A percentile compares a stretch with the other conserved stretches of the same genome.
Conservation (phyloP, 2,113 vertebrate genomes). For the Leuciscus idus region DNA sequence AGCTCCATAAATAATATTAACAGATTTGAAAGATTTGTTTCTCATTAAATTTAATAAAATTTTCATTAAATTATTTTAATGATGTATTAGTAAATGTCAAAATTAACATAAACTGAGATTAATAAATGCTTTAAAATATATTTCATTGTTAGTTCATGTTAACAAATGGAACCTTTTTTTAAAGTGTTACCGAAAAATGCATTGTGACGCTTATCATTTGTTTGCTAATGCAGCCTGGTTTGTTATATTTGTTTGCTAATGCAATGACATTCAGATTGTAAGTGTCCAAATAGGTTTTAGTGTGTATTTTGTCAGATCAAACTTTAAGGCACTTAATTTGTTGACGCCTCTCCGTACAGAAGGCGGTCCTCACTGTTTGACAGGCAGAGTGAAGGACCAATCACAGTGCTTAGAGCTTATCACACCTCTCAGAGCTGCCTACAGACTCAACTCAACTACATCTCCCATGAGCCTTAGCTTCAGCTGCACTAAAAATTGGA, state of each 20-base stretch:
- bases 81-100: no score
- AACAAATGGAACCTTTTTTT: not conserved
- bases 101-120: no score
- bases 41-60: no score
- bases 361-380: not conserved
- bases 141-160: not conserved
- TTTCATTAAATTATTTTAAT: no score
- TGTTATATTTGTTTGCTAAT: slow-evolving; percentile 3
- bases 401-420: slow-evolving; percentile 44
- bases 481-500: slow-evolving; percentile 48
- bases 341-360: not conserved
- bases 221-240: not conserved
- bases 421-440: slow-evolving; percentile 45
- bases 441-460: slow-evolving; percentile 18
- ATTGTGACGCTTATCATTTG: not conserved
- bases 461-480: slow-evolving; percentile 64
- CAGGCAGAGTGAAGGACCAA: slow-evolving; percentile 36
- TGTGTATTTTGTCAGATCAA: not conserved
- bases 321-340: slow-evolving; percentile 8
- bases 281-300: not conserved
- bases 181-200: not conserved
- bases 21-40: no score
- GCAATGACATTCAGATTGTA: slow-evolving; percentile 7
- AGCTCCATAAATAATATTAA: no score
- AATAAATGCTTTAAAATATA: not conserved